Evolutionary conservation across 2,113 vertebrate species (phyloP).

Genomic region (Ochotona curzoniae): DNA sequence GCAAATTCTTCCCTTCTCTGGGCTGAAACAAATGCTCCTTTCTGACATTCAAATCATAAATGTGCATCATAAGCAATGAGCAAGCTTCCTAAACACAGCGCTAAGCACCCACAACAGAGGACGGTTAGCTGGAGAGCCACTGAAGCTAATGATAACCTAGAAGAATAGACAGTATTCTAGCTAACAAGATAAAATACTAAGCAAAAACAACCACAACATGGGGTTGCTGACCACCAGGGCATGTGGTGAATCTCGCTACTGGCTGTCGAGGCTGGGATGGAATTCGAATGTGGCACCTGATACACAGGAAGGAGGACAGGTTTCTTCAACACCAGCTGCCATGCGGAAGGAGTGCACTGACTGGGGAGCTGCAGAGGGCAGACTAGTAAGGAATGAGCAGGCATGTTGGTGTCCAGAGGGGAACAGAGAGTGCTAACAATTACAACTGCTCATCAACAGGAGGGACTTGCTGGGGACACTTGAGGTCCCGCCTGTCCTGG

Average conservation of each 20-base stretch:
- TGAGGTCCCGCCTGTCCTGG: background rate
- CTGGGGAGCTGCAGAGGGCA: background rate
- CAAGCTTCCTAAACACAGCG: background rate
- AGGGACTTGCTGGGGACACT: background rate
- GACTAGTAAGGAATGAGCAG: background rate
- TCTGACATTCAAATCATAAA: background rate
- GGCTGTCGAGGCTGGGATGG: background rate
- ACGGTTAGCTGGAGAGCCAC: background rate
- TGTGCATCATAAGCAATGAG: background rate
- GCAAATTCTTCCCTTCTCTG: background rate
- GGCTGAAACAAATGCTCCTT: background rate
- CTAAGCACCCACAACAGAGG: background rate
- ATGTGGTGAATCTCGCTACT: background rate
- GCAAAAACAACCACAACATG: background rate
- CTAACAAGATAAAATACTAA: too few species aligned
- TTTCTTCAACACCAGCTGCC: background rate
- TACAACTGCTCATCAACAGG: background rate
- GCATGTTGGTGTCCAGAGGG: rapidly evolving
- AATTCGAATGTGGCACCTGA: background rate
- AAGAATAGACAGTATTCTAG: too few species aligned
- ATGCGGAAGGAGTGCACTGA: background rate
- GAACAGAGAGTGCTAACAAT: background rate
- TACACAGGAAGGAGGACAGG: background rate
- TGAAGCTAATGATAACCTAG: too few species aligned
- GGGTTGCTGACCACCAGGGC: background rate